phyloP scores from a whole-genome alignment of 1,140 invertebrate genomes.

The Euglossa dilemma region DNA sequence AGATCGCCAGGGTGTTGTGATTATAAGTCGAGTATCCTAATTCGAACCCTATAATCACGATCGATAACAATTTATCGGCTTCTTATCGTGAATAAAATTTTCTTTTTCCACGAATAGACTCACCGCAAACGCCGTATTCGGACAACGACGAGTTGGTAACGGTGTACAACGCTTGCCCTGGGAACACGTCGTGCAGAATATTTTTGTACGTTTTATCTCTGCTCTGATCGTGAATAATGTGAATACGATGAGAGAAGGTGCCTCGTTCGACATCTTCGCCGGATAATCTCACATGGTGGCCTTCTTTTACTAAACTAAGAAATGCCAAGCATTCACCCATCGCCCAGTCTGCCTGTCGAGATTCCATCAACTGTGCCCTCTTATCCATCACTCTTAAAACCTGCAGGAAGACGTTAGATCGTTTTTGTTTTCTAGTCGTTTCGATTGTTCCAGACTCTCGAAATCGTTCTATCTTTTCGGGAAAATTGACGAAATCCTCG shows the following conservation, averaged over 20 bases:
- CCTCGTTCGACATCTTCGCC: slow-evolving; percentile 95
- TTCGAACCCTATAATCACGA: slow-evolving; percentile 86
- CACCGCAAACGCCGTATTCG: slow-evolving; percentile 89
- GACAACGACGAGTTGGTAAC: slow-evolving; percentile 92
- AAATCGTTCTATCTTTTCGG: background rate
- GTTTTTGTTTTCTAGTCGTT: too few relatives aligned
- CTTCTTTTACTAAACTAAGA: slow-evolving; percentile 88
- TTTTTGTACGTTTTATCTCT: slow-evolving; percentile 86
- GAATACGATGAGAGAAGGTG: slow-evolving; percentile 91
- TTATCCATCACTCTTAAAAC: slow-evolving; percentile 84
- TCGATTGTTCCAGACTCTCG: too few relatives aligned
- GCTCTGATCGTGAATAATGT: slow-evolving; percentile 92
- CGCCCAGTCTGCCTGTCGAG: slow-evolving; percentile 90
- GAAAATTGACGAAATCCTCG: background rate
- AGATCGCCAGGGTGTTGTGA: slow-evolving; percentile 91
- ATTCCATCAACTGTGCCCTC: slow-evolving; percentile 87
- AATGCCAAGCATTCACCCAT: slow-evolving; percentile 93
- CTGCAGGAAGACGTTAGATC: slow-evolving; percentile 80
- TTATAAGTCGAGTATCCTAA: slow-evolving; percentile 92
- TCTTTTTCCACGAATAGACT: background rate
- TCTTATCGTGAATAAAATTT: background rate
- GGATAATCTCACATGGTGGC: slow-evolving; percentile 85
- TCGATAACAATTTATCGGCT: slow-evolving; percentile 21
- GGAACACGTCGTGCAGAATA: slow-evolving; percentile 87
- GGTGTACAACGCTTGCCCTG: slow-evolving; percentile 89